Conservation (phyloP, 2,113 vertebrate genomes). For the Etheostoma cragini region DNA sequence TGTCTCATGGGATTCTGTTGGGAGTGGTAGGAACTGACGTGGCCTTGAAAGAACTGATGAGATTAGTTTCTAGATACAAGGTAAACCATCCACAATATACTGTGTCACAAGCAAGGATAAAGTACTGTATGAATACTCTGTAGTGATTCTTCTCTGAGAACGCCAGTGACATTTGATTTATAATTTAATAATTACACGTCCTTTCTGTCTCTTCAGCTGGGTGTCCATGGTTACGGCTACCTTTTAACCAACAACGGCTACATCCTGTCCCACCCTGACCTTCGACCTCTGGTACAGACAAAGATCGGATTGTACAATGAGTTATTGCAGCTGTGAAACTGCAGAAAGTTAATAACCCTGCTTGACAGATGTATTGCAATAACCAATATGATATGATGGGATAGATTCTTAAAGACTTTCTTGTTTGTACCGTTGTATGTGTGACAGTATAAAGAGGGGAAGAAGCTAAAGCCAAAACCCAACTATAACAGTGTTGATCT, state of each 20-base stretch:
- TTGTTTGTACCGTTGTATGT: conserved; percentile 23
- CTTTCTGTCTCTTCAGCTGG: conserved; percentile 84
- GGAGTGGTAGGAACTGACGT: conserved; percentile 96
- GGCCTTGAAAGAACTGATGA: conserved; percentile 92
- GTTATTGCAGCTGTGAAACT: neutral
- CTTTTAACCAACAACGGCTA: conserved; percentile 97
- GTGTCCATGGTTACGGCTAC: conserved; percentile 94
- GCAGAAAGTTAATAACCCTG: neutral
- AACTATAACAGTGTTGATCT: conserved; percentile 98
- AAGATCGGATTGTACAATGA: neutral
- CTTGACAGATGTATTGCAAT: neutral
- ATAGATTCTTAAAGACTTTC: neutral
- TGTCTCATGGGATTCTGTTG: conserved; percentile 94
- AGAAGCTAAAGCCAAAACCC: conserved; percentile 92
- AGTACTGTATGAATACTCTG: neutral
- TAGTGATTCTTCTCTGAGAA: neutral
- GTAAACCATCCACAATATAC: conserved; percentile 67
- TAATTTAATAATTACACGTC: neutral
- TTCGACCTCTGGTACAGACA: conserved; percentile 90
- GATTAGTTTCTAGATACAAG: conserved; percentile 93
- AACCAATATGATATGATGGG: neutral
- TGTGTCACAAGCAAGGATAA: neutral
- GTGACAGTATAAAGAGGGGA: conserved; percentile 92
- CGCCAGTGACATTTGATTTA: neutral
- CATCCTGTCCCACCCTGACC: conserved; percentile 96